Evolutionary conservation across 2,888 invertebrate genomes (phyloP).

Genomic region (Teinopalpus imperialis): DNA sequence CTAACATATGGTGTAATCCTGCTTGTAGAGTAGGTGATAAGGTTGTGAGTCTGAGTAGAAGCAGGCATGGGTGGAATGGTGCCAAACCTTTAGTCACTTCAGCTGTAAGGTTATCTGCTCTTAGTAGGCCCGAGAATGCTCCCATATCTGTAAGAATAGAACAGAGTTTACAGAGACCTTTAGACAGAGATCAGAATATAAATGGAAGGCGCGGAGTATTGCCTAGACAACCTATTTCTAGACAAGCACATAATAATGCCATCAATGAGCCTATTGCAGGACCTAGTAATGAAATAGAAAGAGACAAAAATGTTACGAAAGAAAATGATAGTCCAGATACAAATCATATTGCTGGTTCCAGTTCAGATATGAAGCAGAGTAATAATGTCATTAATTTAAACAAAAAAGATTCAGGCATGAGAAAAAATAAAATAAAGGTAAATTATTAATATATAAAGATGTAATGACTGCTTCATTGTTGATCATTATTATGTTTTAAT

Average conservation of each 20-base stretch:
- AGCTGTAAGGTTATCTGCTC: slow-evolving; percentile 71
- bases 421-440: slow-evolving; percentile 68
- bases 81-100: slow-evolving; percentile 80
- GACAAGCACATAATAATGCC: slow-evolving; percentile 43
- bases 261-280: slow-evolving; percentile 65
- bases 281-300: slow-evolving; percentile 62
- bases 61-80: slow-evolving; percentile 78
- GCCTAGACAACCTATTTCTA: slow-evolving; percentile 56
- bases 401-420: slow-evolving; percentile 58
- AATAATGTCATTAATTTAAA: slow-evolving; percentile 45
- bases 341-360: slow-evolving; percentile 43
- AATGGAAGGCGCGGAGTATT: slow-evolving; percentile 86
- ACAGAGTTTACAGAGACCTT: slow-evolving; percentile 71
- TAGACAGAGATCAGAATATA: slow-evolving; percentile 87
- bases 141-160: slow-evolving; percentile 74
- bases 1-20: slow-evolving; percentile 96
- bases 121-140: slow-evolving; percentile 63
- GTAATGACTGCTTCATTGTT: slow-evolving; percentile 8
- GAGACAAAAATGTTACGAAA: slow-evolving; percentile 35
- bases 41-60: slow-evolving; percentile 87
- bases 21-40: slow-evolving; percentile 91
- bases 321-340: slow-evolving; percentile 44
- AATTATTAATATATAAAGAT: slow-evolving; percentile 10
- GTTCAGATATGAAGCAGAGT: slow-evolving; percentile 45
- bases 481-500: slow-evolving; percentile 5